Conservation (phyloP, 2,113 vertebrate genomes). For the Anoplopoma fimbria region DNA sequence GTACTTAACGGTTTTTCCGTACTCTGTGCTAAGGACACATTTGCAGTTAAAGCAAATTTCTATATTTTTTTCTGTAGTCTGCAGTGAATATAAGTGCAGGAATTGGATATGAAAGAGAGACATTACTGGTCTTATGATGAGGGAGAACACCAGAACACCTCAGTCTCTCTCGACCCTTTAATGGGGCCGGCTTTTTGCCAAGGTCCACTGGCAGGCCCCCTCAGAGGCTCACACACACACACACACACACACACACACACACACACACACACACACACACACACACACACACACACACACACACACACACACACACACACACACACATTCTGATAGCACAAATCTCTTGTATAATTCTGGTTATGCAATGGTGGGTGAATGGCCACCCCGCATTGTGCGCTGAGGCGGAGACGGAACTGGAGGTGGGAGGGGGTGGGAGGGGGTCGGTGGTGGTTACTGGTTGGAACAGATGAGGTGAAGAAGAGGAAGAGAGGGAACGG, state of each 20-base stretch:
- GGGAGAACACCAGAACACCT: slow-evolving; percentile 17
- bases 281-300: slow-evolving; percentile 38
- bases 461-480: slow-evolving; percentile 3
- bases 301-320: slow-evolving; percentile 48
- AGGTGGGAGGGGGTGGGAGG: not conserved
- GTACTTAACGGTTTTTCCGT: not conserved
- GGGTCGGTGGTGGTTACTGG: not conserved
- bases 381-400: slow-evolving; percentile 67
- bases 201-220: slow-evolving; percentile 64
- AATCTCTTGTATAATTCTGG: slow-evolving; percentile 77
- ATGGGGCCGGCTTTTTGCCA: slow-evolving; percentile 65
- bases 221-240: slow-evolving; percentile 50
- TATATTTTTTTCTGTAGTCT: not conserved
- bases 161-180: slow-evolving; percentile 36
- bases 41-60: no score
- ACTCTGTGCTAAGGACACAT: no score
- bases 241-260: slow-evolving; percentile 52
- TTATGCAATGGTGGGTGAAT: slow-evolving; percentile 79
- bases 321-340: slow-evolving; percentile 65
- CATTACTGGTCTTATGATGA: slow-evolving; percentile 27
- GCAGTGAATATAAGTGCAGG: not conserved
- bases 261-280: slow-evolving; percentile 38
- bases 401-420: slow-evolving; percentile 59
- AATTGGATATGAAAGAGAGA: not conserved
- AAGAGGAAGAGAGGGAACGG: slow-evolving; percentile 12